These are phyloP conservation scores for Penaeus indicus DNA, from an alignment of 1,140 invertebrate species.

Conservation along the genomic window DNA sequence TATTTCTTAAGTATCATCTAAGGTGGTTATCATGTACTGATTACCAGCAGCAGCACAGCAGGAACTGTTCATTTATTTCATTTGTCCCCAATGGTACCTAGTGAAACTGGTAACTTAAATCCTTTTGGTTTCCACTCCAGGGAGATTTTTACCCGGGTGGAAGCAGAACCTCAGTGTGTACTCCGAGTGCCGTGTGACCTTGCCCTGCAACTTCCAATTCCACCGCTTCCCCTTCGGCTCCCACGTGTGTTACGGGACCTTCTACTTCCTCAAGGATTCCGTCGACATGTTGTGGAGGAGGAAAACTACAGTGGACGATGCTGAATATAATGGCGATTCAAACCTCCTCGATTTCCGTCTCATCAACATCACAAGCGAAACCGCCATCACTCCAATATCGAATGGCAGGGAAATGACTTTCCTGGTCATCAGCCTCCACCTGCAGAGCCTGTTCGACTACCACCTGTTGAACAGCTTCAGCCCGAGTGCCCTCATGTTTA, in stretches of 20 bases:
- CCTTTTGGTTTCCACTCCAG: too few relatives aligned
- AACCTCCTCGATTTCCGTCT: conserved; percentile 1
- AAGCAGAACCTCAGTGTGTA: too few relatives aligned
- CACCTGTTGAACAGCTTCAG: conserved; percentile 14
- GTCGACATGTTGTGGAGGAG: not conserved
- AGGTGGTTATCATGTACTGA: too few relatives aligned
- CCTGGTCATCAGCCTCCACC: conserved; percentile 2
- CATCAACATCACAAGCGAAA: not conserved
- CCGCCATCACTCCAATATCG: not conserved
- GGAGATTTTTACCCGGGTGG: too few relatives aligned
- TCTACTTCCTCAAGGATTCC: not conserved
- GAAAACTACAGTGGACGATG: not conserved
- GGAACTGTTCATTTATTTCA: too few relatives aligned
- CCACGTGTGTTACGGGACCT: not conserved
- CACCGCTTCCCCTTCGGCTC: conserved; percentile 17
- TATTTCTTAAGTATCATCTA: too few relatives aligned
- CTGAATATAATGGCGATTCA: not conserved
- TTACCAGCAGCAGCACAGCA: too few relatives aligned
- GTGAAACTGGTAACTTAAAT: too few relatives aligned
- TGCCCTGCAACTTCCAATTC: not conserved
- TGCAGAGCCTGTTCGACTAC: not conserved
- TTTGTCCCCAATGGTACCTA: too few relatives aligned
- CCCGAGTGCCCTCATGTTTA: not conserved
- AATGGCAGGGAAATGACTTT: not conserved
- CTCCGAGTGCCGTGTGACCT: not conserved